A percentile compares a stretch with the other conserved stretches of the same genome.
These are phyloP conservation scores for Solen grandis DNA, from an alignment of 1,140 invertebrate genomes.

Conservation along the genomic window DNA sequence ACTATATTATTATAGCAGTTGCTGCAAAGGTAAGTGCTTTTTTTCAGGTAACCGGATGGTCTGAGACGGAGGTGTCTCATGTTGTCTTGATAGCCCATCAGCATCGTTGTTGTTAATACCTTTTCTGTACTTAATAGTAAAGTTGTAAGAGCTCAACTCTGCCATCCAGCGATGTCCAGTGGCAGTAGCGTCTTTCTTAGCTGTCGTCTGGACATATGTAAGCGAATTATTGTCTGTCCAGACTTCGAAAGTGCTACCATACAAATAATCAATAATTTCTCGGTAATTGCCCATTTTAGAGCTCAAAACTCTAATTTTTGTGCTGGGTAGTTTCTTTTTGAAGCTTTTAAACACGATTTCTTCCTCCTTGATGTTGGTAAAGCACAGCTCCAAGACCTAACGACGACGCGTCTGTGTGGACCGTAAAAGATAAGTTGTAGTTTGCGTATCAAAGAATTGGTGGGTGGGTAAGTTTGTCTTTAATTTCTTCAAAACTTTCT, in stretches of 20 bases:
- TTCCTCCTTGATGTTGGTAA: no score
- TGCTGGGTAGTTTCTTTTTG: conserved; percentile 42
- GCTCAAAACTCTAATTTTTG: conserved; percentile 53
- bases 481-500: conserved; percentile 58
- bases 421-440: no score
- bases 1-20: conserved; percentile 20
- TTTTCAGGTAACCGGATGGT: no score
- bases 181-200: conserved; percentile 16
- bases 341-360: conserved; percentile 19
- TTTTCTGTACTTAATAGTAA: no score
- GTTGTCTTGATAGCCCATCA: no score
- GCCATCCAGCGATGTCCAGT: conserved; percentile 41
- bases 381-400: no score
- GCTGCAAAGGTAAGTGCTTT: no score
- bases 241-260: conserved; percentile 1
- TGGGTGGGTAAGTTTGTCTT: no score
- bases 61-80: no score
- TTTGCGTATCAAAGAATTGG: conserved; percentile 60
- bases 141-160: conserved; percentile 21
- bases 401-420: no score
- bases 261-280: conserved; percentile 46
- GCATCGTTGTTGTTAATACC: no score
- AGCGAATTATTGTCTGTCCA: conserved; percentile 32
- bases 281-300: conserved; percentile 36
- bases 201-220: conserved; percentile 21